Base-by-base conservation (phyloP, 2,113 vertebrate genomes). In the Emydura subglobosa region DNA sequence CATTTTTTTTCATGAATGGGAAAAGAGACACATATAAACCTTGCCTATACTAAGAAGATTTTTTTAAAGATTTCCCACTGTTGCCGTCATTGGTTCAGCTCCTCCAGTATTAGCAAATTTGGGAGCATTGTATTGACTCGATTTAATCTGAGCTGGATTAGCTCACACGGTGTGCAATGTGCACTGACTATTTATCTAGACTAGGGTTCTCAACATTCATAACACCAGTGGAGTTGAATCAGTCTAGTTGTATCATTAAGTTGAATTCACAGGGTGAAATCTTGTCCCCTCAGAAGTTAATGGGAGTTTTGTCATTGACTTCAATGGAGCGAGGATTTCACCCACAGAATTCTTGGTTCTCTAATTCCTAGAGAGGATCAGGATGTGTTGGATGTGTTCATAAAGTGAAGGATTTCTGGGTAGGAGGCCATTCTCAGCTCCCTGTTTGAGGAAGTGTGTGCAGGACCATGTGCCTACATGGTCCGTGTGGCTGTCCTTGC, bases 21-120 rank as follows among this genome's bases (percentile, higher is more conserved):
- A 2, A 8, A 6, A 21, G 8, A 12, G 86, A 16, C 47, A 16
- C 59, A 50, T 81, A 34, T 79, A 85, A 85, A 3, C 1, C 76
- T 78, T 91, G 8, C 44, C 6, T 65, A 11, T 80, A 57, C 57
- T 85, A 82, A 80, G 49, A 22, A 95, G 94, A 31, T 61, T 91
- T 86, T 50, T 92, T 85, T 31, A 86, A 93, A 89, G 85, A 65
- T 89, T 95, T 95, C 85, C 44, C 5, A 29, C 17, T 50, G 42
- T 81, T 85, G 24, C n/a, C 92, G 83, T 83, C 27, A 91, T 79
- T 95, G 61, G 61, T 97, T 96, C 88, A 87, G 29, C 76, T 91
- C 54, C 59, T 82, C 65, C n/a, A 82, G 84, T 94, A 94, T 92
- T 85, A 94, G 84, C 42, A 96, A 94, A 85, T 96, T 91, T 27